Conservation (phyloP, 2,113 vertebrate species). For the Lepus americanus region DNA sequence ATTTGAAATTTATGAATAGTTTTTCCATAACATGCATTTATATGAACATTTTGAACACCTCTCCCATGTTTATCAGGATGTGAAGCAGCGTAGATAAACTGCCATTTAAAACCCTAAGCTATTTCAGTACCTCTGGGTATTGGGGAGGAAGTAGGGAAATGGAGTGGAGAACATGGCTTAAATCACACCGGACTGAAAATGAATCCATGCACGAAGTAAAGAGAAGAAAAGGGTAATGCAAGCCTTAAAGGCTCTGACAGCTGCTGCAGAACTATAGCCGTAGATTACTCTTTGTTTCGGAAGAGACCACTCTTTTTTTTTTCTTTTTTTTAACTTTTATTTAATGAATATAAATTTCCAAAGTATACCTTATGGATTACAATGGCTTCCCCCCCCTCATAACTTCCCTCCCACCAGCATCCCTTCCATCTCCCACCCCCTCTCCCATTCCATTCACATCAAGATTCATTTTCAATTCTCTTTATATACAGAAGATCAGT, state of each 20-base stretch:
- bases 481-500: too few species aligned
- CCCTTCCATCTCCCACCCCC: too few species aligned
- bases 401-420: too few species aligned
- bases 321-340: too few species aligned
- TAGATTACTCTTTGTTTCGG: slow-evolving; percentile 32
- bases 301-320: background rate
- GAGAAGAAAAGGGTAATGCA: background rate
- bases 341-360: too few species aligned
- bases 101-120: background rate
- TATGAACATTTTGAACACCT: too few species aligned
- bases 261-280: background rate
- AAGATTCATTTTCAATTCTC: too few species aligned
- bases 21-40: too few species aligned
- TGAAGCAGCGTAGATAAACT: background rate
- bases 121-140: background rate
- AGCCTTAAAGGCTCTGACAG: background rate
- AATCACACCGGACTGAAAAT: background rate
- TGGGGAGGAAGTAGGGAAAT: background rate
- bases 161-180: background rate
- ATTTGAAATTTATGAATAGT: too few species aligned
- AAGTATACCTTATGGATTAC: too few species aligned
- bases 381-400: too few species aligned
- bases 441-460: too few species aligned
- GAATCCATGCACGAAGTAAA: background rate
- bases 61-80: background rate